Conservation (phyloP, 2,797 vertebrate genomes). For the Florisuga fusca region DNA sequence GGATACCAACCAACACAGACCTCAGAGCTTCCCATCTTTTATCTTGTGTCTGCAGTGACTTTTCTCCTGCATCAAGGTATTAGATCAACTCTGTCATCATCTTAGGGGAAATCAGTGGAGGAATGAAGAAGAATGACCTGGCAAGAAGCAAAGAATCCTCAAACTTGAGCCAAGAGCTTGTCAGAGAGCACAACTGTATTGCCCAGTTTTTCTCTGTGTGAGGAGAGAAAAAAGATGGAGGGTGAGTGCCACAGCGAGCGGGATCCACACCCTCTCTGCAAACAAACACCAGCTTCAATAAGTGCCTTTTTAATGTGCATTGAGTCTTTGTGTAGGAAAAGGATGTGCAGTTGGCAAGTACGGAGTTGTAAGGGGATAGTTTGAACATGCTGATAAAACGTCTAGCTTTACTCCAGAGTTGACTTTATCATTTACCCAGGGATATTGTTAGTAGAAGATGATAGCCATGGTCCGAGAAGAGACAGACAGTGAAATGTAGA, state of each 20-base stretch:
- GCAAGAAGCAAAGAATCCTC: conserved; percentile 54
- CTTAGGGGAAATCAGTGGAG: conserved; percentile 54
- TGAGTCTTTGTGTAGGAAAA: conserved; percentile 75
- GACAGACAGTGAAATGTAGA: conserved; percentile 82
- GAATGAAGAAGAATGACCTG: conserved; percentile 65
- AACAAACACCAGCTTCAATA: conserved; percentile 76
- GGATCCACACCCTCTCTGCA: conserved; percentile 68
- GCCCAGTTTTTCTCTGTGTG: conserved; percentile 53
- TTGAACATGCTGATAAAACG: conserved; percentile 82
- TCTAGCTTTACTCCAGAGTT: conserved; percentile 83
- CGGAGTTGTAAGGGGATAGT: conserved; percentile 80
- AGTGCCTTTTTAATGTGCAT: conserved; percentile 78
- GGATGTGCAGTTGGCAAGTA: conserved; percentile 81
- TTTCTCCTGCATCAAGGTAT: conserved; percentile 31
- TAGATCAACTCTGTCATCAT: conserved; percentile 39
- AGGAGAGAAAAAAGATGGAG: conserved; percentile 57
- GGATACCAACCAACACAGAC: conserved; percentile 52
- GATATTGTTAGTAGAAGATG: conserved; percentile 83
- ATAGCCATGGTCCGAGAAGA: conserved; percentile 75
- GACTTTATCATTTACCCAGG: conserved; percentile 83
- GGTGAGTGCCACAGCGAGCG: conserved; percentile 23
- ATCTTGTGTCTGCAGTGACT: conserved; percentile 42
- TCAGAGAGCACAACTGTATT: conserved; percentile 43
- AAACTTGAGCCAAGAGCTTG: conserved; percentile 57
- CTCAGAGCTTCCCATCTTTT: conserved; percentile 58